Conservation (phyloP, 2,888 invertebrate species). For the Standfussiana lucernea region DNA sequence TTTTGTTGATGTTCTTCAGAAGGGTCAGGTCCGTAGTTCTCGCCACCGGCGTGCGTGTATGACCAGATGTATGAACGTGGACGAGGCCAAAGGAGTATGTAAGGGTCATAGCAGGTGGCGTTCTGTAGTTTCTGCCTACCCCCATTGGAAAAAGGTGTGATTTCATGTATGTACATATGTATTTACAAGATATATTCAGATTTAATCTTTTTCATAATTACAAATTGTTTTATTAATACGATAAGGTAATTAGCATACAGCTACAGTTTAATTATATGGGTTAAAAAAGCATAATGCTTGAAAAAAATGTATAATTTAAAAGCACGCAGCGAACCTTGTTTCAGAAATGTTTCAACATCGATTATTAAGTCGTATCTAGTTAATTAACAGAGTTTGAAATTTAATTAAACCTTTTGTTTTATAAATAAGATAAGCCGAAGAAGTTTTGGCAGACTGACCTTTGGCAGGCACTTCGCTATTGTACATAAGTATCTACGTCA, state of each 20-base stretch:
- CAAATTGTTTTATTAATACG: background rate
- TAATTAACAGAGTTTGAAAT: conserved; percentile 81
- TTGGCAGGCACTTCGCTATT: conserved; percentile 67
- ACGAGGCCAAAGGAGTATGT: too few species aligned
- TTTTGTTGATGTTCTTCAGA: too few species aligned
- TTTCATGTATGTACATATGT: rapidly evolving
- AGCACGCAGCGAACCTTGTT: background rate
- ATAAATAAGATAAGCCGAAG: conserved; percentile 80
- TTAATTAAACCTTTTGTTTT: conserved; percentile 84
- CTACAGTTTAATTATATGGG: background rate
- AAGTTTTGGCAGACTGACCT: conserved; percentile 79
- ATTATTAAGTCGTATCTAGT: conserved; percentile 76
- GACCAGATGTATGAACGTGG: too few species aligned
- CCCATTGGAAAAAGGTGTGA: too few species aligned
- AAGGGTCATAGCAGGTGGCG: too few species aligned
- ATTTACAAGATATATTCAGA: too few species aligned
- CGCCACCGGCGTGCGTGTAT: too few species aligned
- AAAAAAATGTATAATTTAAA: conserved; percentile 4
- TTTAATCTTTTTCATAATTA: too few species aligned
- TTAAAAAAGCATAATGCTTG: background rate
- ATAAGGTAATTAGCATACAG: background rate
- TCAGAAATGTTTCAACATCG: conserved; percentile 64
- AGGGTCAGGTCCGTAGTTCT: too few species aligned
- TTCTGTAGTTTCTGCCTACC: too few species aligned
- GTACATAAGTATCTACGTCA: conserved; percentile 57